Percentiles rank a stretch among this genome's conserved stretches.
Evolutionary conservation across 2,113 vertebrate species (phyloP).

Genomic region (Hemiprocne comata): DNA sequence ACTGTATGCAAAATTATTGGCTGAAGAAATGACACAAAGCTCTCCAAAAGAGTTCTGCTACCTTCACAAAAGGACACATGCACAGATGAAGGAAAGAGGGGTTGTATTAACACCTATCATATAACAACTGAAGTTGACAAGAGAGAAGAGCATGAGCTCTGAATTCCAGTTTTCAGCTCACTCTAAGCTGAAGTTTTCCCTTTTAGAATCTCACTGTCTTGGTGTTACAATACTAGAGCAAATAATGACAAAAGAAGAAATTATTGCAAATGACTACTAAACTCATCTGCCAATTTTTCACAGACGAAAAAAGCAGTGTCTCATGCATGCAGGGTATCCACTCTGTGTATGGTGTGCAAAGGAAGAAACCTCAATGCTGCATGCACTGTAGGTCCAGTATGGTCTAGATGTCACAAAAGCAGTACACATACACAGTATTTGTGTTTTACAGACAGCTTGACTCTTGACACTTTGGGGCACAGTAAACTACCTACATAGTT

Average conservation of each 20-base stretch:
- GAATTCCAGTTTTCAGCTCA: background rate
- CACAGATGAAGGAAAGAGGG: background rate
- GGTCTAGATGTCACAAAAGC: background rate
- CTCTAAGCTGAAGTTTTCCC: background rate
- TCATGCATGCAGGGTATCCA: background rate
- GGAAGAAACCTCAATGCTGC: background rate
- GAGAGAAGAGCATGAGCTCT: background rate
- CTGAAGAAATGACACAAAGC: slow-evolving; percentile 14
- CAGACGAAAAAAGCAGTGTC: background rate
- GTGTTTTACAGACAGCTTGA: background rate
- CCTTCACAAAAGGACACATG: background rate
- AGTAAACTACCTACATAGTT: background rate
- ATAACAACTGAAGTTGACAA: background rate
- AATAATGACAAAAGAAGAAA: background rate
- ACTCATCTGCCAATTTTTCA: background rate
- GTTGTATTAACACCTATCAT: background rate
- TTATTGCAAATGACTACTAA: background rate
- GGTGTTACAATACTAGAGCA: background rate
- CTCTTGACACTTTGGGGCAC: background rate
- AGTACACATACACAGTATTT: background rate
- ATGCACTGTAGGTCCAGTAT: background rate
- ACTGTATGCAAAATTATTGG: slow-evolving; percentile 31
- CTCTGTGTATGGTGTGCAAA: rapidly evolving
- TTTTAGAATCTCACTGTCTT: background rate
- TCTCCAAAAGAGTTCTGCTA: background rate